Evolutionary conservation across 2,888 invertebrate genomes (phyloP).

Genomic region (Neocrepidodera transversa): DNA sequence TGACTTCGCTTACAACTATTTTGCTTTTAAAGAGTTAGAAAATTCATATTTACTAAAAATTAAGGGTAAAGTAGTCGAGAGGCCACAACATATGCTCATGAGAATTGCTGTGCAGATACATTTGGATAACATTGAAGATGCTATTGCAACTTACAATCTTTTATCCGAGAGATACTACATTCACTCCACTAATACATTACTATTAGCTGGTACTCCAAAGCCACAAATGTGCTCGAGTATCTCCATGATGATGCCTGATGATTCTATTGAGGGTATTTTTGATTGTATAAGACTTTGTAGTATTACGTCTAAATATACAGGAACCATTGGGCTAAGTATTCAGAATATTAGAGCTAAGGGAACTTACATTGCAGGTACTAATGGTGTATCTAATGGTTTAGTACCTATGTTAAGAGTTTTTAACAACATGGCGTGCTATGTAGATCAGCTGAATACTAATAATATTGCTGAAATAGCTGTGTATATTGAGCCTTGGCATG

Average conservation of each 20-base stretch:
- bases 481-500: slow-evolving; percentile 99
- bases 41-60: slow-evolving; percentile 93
- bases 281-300: slow-evolving; percentile 92
- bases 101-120: slow-evolving; percentile 94
- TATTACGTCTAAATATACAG: slow-evolving; percentile 94
- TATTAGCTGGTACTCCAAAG: slow-evolving; percentile 88
- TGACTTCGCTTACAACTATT: slow-evolving; percentile 96
- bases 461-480: slow-evolving; percentile 97
- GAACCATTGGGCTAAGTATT: slow-evolving; percentile 95
- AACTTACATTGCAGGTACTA: slow-evolving; percentile 91
- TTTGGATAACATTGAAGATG: slow-evolving; percentile 88
- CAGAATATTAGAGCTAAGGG: slow-evolving; percentile 92
- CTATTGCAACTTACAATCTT: slow-evolving; percentile 94
- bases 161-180: slow-evolving; percentile 96
- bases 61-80: slow-evolving; percentile 89
- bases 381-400: slow-evolving; percentile 94
- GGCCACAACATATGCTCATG: slow-evolving; percentile 99
- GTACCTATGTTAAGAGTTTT: slow-evolving; percentile 96
- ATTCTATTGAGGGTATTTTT: slow-evolving; percentile 95
- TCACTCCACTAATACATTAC: slow-evolving; percentile 96
- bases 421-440: slow-evolving; percentile 94
- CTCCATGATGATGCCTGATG: slow-evolving; percentile 90
- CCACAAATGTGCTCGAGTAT: slow-evolving; percentile 97
- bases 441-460: slow-evolving; percentile 98
- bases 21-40: slow-evolving; percentile 98